A percentile compares a stretch with the other conserved stretches of the same genome.
These are phyloP conservation scores for Heliconius sara DNA, from an alignment of 2,888 invertebrate species.

Conservation along the genomic window DNA sequence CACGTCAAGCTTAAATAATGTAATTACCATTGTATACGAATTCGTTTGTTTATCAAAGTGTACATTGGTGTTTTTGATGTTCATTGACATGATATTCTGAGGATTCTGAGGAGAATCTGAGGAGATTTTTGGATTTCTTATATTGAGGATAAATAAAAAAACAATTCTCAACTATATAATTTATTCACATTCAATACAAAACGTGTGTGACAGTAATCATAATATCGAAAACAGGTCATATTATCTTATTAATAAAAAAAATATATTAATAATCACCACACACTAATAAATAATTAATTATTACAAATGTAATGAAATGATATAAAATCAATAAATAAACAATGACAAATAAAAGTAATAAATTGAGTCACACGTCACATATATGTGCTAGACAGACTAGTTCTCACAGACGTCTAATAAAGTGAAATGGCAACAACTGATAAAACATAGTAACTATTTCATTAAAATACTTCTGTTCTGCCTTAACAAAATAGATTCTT, in stretches of 20 bases:
- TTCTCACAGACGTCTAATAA: slow-evolving; percentile 48
- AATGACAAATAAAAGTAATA: slow-evolving; percentile 55
- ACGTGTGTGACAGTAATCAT: slow-evolving; percentile 78
- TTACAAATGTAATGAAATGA: slow-evolving; percentile 67
- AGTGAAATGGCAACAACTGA: slow-evolving; percentile 59
- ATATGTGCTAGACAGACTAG: slow-evolving; percentile 57
- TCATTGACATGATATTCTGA: too few relatives aligned
- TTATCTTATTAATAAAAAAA: slow-evolving; percentile 55
- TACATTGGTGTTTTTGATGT: too few relatives aligned
- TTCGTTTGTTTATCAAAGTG: too few relatives aligned
- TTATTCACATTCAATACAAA: slow-evolving; percentile 85
- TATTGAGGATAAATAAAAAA: slow-evolving; percentile 50
- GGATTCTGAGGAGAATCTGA: too few relatives aligned
- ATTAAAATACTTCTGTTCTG: slow-evolving; percentile 62
- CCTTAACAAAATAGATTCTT: slow-evolving; percentile 60
- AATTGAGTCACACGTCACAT: slow-evolving; percentile 51
- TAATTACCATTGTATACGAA: too few relatives aligned
- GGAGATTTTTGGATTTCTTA: neutral
- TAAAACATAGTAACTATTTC: slow-evolving; percentile 52
- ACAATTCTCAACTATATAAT: slow-evolving; percentile 77
- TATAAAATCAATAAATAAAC: slow-evolving; percentile 71
- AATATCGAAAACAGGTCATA: slow-evolving; percentile 69
- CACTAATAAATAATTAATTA: slow-evolving; percentile 74
- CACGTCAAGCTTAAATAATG: too few relatives aligned
- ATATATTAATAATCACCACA: slow-evolving; percentile 80